Base-by-base conservation (phyloP, 2,888 invertebrate species). In the Doris montereyensis region DNA sequence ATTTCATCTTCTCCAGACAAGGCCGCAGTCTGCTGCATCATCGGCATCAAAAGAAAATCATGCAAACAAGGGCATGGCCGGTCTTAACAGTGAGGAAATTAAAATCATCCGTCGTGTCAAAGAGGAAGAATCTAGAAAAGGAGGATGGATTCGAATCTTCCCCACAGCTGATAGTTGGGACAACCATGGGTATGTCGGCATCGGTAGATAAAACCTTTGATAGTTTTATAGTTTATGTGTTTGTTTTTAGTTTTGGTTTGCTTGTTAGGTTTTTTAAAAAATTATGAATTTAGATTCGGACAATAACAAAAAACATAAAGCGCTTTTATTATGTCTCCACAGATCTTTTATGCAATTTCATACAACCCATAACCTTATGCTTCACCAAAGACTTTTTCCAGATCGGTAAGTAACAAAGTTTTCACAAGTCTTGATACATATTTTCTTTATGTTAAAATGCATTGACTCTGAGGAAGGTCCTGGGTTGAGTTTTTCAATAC, bases 71-170 rank as follows among this genome's bases (percentile, higher is more conserved):
- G 76, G 77, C 4, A 81, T 86, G 83, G 83, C 87, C 0, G 90
- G 89, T 13, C 87, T 96, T 26, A 95, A 94, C 8, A 92, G 94
- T 13, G 97, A 97, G 89, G 97, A 97, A 91, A 93, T 94, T 84
- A 93, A 95, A 76, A 94, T 97, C 70, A 93, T 97, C 81, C 93
- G 95, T 2, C 94, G 94, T 58, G 94, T 95, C 32, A 94, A 94
- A 83, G 94, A 95, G 70, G 97, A 97, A 91, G 95, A 96, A 91
- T 94, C 94, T 28, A 93, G 97, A 0, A 93, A 96, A 32, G 97
- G 97, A 1, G 97, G 97, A 35, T 97, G 96, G 92, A 95, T 97
- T 10, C 92, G 97, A 71, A 96, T 97, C 86, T 97, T 97, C 92
- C 97, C 97, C 26, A 95, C 96, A 28, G 94, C 95, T 82, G 96